A percentile compares a stretch with the other conserved stretches of the same genome.
These are phyloP conservation scores for Homalodisca vitripennis DNA, from an alignment of 1,140 invertebrate species.

Conservation along the genomic window DNA sequence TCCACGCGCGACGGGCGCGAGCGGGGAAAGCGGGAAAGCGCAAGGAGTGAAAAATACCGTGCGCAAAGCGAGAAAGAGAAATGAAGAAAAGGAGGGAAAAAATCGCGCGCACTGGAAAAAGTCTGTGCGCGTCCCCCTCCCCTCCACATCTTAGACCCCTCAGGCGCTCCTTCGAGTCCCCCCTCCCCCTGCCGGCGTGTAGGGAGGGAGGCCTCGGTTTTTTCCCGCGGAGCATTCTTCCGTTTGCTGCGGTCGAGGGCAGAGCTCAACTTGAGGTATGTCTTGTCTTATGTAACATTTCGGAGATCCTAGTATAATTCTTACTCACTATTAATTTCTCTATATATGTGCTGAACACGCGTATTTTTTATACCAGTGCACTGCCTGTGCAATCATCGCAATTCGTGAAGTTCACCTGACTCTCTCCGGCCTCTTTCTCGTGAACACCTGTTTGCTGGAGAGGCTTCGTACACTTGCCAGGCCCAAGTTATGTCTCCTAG, in stretches of 20 bases:
- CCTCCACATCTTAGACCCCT: constrained; percentile 3
- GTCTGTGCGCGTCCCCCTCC: constrained; percentile 7
- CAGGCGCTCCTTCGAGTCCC: constrained; percentile 23
- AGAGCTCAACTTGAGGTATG: not conserved
- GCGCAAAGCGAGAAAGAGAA: not conserved
- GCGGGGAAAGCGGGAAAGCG: not conserved
- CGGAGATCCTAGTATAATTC: too few species aligned
- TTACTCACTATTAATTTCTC: too few species aligned
- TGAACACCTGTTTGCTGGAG: too few species aligned
- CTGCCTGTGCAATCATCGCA: too few species aligned
- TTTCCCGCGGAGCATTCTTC: constrained; percentile 31
- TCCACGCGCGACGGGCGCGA: not conserved
- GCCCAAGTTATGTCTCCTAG: too few species aligned
- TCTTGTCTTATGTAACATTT: constrained; percentile 2
- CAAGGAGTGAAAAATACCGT: not conserved
- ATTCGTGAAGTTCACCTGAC: too few species aligned
- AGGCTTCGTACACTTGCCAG: too few species aligned
- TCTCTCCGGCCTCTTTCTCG: too few species aligned
- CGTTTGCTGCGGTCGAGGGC: not conserved
- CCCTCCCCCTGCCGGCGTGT: constrained; percentile 1
- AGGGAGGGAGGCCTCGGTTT: constrained; percentile 22
- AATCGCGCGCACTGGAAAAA: constrained; percentile 25
- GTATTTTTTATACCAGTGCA: too few species aligned
- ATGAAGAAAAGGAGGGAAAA: constrained; percentile 27
- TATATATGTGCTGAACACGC: too few species aligned